Evolutionary conservation across 2,888 invertebrate genomes (phyloP).

Genomic region (Sipunculus nudus): DNA sequence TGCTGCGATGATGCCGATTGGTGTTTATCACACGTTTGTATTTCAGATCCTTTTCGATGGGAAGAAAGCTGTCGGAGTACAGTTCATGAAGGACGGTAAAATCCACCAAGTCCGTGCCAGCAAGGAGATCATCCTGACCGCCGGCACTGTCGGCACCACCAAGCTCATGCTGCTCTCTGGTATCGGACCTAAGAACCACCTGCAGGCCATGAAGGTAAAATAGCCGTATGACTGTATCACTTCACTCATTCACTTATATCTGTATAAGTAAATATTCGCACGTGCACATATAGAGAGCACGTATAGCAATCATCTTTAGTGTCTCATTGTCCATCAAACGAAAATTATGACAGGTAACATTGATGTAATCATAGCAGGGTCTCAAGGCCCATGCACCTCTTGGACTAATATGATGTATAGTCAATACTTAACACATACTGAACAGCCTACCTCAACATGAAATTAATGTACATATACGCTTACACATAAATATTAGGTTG

Average conservation of each 20-base stretch:
- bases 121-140: constrained; percentile 22
- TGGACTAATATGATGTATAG: too few relatives aligned
- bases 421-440: too few relatives aligned
- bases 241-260: background rate
- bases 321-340: too few relatives aligned
- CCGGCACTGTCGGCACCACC: constrained; percentile 41
- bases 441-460: too few relatives aligned
- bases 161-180: constrained; percentile 45
- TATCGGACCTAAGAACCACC: constrained; percentile 42
- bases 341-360: too few relatives aligned
- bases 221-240: background rate
- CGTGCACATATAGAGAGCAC: too few relatives aligned
- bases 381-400: too few relatives aligned
- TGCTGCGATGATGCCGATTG: background rate
- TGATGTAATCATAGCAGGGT: too few relatives aligned
- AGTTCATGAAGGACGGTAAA: constrained; percentile 24
- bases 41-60: constrained; percentile 43
- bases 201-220: constrained; percentile 35
- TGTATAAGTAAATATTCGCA: too few relatives aligned
- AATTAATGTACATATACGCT: too few relatives aligned
- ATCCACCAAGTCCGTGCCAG: constrained; percentile 6
- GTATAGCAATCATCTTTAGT: too few relatives aligned
- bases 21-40: background rate
- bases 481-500: too few relatives aligned
- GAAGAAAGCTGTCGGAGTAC: constrained; percentile 36